Evolutionary conservation across 1,140 invertebrate genomes (phyloP).

Genomic region (Chymomyza costata): DNA sequence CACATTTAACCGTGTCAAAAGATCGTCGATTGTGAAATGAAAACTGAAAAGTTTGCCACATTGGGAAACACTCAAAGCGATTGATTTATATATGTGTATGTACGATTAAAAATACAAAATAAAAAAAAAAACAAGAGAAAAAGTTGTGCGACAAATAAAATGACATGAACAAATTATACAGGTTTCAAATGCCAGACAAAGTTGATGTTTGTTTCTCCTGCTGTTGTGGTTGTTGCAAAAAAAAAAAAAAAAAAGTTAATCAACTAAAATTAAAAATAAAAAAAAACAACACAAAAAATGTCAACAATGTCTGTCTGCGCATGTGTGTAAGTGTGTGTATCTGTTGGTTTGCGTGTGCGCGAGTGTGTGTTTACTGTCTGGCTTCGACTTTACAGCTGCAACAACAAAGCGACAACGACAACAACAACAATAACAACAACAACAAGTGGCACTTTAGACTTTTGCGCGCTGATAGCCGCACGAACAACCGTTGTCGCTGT

Average conservation of each 20-base stretch:
- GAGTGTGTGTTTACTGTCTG: conserved; percentile 36
- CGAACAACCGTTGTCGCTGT: conserved; percentile 29
- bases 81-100: too few species aligned
- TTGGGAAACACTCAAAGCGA: too few species aligned
- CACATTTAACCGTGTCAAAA: too few species aligned
- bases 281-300: conserved; percentile 29
- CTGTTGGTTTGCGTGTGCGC: conserved; percentile 4
- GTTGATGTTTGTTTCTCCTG: neutral
- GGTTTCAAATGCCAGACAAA: conserved; percentile 39
- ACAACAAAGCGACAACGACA: conserved; percentile 21
- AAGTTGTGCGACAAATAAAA: conserved; percentile 32
- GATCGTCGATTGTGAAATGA: too few species aligned
- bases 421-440: conserved; percentile 27
- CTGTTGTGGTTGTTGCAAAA: neutral
- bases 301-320: conserved; percentile 40
- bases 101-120: too few species aligned
- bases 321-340: conserved; percentile 10
- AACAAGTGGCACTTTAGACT: conserved; percentile 65
- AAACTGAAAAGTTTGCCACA: too few species aligned
- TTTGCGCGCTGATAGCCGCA: conserved; percentile 65
- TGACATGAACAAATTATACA: conserved; percentile 9
- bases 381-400: conserved; percentile 40
- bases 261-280: conserved; percentile 65
- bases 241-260: conserved; percentile 44
- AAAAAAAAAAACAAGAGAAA: conserved; percentile 17